Evolutionary conservation across 2,888 invertebrate genomes (phyloP), one percentile per base, ranked within the genome.

Genomic region (Liposcelis brunnea): DNA sequence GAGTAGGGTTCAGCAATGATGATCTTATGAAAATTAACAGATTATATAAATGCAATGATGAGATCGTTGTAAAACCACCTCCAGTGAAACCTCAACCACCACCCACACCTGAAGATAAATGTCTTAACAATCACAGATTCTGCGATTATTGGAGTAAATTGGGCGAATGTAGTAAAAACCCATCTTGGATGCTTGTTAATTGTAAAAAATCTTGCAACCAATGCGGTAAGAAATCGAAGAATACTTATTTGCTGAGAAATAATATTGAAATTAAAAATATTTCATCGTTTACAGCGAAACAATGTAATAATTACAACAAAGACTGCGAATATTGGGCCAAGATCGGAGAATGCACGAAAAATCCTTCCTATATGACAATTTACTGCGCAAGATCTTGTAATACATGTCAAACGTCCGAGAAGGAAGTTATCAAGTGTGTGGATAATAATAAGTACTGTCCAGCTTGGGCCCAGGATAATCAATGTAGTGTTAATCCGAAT

Each of bases 351-450:
- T 59, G 59, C 46, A 44, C 44, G n/a, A 53, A 48, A 45, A 59
- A 59, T 48, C 50, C 56, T 6, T 48, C 52, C 6, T 60, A 58
- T 57, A 59, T 60, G 60, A 45, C 47, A 4, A 52, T 52, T 11
- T 56, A 59, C 47, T 60, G 60, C 48, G 50, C 53, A 21, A 48
- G 47, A 32, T 55, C 59, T 2, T 60, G 60, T 47, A 54, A 55
- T 12, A 47, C 52, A 36, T 60, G 60, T 44, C 48, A 54, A 53
- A 50, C 33, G 46, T 19, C 34, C 16, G 18, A 31, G 12, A 14
- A 14, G 34, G 54, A 50, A 31, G 45, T 43, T 6, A 49, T 49
- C 2, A 32, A 12, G 8, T 58, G 58, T 44, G 47, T 46, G 16
- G 53, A 57, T 35, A 43, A 49, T 12, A 55, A 53, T 42, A 44